Conservation (phyloP, 2,797 vertebrate species). For the Neosalanx taihuensis region DNA sequence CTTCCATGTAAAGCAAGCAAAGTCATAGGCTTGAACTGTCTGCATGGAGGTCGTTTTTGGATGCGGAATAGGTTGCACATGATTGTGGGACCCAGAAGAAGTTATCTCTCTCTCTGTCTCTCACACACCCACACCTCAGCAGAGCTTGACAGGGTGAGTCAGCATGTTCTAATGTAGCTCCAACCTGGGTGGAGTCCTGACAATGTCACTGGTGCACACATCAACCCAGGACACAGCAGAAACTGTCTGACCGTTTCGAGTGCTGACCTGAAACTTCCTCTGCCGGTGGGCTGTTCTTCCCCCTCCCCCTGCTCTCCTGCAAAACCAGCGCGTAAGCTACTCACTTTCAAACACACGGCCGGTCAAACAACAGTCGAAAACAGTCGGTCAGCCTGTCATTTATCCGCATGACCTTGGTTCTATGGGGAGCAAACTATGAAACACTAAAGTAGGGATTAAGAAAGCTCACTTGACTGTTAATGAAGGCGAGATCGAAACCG, state of each 20-base stretch:
- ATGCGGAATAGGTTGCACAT: too few species aligned
- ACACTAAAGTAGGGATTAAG: too few species aligned
- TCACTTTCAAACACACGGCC: not conserved
- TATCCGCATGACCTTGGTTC: not conserved
- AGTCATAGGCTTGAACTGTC: not conserved
- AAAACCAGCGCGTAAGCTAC: not conserved
- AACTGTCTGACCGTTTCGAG: not conserved
- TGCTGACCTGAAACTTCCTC: constrained; percentile 22
- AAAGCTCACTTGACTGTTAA: too few species aligned
- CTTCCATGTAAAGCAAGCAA: not conserved
- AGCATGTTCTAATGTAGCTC: constrained; percentile 38
- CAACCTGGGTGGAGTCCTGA: constrained; percentile 28
- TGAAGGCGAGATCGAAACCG: too few species aligned
- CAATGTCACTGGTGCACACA: constrained; percentile 1
- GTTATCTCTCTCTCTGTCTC: too few species aligned
- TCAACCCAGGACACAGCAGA: constrained; percentile 9
- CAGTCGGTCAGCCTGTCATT: not conserved
- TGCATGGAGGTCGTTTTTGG: not conserved
- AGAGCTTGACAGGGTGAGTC: constrained; percentile 26
- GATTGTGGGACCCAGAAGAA: too few species aligned
- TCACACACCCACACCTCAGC: not conserved
- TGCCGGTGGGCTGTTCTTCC: not conserved
- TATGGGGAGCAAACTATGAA: too few species aligned
- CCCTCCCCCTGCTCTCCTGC: too few species aligned
- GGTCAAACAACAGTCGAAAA: not conserved